phyloP scores from a whole-genome alignment of 2,888 invertebrate species.

The Phyto melanocephala region DNA sequence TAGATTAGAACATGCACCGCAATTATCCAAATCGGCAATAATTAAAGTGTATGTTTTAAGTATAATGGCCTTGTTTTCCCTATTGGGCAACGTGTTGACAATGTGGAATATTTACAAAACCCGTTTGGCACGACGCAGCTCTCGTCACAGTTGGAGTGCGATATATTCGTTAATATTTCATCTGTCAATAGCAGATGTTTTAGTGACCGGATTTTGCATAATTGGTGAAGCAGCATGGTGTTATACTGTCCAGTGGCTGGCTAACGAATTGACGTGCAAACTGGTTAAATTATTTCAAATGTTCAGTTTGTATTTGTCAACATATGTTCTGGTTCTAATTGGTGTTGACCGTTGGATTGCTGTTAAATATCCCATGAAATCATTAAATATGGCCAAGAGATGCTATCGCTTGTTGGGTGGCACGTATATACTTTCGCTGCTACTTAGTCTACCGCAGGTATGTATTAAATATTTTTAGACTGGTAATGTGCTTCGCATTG shows the following conservation, averaged over 20 bases:
- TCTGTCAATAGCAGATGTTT: conserved; percentile 89
- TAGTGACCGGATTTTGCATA: conserved; percentile 90
- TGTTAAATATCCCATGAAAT: conserved; percentile 89
- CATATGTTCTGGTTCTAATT: conserved; percentile 89
- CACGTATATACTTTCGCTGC: conserved; percentile 86
- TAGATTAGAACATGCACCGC: conserved; percentile 83
- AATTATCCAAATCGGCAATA: conserved; percentile 82
- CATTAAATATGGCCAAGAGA: conserved; percentile 83
- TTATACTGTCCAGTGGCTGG: conserved; percentile 89
- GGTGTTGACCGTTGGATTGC: conserved; percentile 90
- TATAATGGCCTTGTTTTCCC: conserved; percentile 85
- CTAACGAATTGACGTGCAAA: conserved; percentile 88
- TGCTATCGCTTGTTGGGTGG: conserved; percentile 84
- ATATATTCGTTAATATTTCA: conserved; percentile 89
- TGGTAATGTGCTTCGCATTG: too few relatives aligned
- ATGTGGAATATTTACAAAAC: conserved; percentile 87
- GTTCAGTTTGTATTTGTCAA: conserved; percentile 90
- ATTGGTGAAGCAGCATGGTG: conserved; percentile 90
- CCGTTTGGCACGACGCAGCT: conserved; percentile 81
- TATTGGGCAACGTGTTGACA: conserved; percentile 87
- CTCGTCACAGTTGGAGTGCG: conserved; percentile 84
- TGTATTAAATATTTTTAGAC: conserved; percentile 74
- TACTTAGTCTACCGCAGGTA: conserved; percentile 91
- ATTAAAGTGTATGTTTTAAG: conserved; percentile 84
- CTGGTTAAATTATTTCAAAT: conserved; percentile 89